phyloP scores from a whole-genome alignment of 2,113 vertebrate genomes.

The Albula goreensis region DNA sequence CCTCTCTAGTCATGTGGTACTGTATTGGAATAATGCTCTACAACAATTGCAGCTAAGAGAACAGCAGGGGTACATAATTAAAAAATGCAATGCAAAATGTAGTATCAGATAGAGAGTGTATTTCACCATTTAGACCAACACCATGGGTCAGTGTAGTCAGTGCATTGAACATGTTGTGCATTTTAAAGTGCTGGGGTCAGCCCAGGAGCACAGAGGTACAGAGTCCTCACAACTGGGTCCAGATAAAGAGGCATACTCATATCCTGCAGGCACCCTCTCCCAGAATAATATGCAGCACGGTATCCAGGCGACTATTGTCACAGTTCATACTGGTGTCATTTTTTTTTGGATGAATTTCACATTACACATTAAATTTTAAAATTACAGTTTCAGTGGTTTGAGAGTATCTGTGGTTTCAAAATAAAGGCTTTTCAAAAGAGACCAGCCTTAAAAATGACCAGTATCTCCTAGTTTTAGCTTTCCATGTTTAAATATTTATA shows the following conservation, averaged over 20 bases:
- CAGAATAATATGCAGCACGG: neutral
- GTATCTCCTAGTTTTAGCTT: neutral
- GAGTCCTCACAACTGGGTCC: conserved; percentile 31
- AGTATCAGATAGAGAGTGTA: conserved; percentile 29
- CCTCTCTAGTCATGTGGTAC: neutral
- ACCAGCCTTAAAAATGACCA: neutral
- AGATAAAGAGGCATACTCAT: conserved; percentile 30
- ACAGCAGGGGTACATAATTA: conserved; percentile 40
- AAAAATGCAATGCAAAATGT: conserved; percentile 36
- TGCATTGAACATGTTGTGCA: conserved; percentile 44
- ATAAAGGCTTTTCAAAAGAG: neutral
- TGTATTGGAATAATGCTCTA: neutral
- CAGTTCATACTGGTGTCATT: neutral
- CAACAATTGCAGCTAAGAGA: conserved; percentile 12
- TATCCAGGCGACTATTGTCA: neutral
- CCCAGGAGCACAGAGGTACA: conserved; percentile 26
- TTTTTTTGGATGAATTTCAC: neutral
- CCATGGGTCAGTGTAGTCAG: conserved; percentile 20
- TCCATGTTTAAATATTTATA: neutral
- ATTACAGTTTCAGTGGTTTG: neutral
- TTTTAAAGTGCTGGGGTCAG: conserved; percentile 47
- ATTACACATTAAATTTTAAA: neutral
- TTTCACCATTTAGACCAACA: conserved; percentile 31
- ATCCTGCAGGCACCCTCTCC: neutral
- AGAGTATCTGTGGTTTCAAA: neutral